A percentile compares a stretch with the other conserved stretches of the same genome.
These are phyloP conservation scores for Lasiurus borealis DNA, from an alignment of 2,113 vertebrate species.

Conservation along the genomic window DNA sequence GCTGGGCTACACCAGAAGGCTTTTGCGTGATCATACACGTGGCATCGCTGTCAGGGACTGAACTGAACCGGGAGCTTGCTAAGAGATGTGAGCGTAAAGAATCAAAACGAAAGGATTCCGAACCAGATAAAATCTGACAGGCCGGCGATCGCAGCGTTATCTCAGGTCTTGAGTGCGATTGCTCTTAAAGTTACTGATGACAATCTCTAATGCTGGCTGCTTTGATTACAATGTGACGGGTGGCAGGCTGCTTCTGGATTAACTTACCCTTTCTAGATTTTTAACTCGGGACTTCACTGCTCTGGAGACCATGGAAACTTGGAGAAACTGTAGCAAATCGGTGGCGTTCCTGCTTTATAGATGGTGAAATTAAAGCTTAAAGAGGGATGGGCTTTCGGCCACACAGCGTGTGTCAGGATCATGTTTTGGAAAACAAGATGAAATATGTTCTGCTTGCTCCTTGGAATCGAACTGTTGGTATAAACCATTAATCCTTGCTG, in stretches of 20 bases:
- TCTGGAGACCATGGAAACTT: background rate
- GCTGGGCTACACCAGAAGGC: background rate
- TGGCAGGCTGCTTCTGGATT: background rate
- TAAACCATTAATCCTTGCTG: conserved; percentile 49
- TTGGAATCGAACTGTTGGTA: conserved; percentile 6
- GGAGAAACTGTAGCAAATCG: conserved; percentile 47
- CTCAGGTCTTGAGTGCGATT: background rate
- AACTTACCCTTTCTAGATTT: background rate
- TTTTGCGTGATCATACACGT: background rate
- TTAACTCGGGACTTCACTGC: conserved; percentile 25
- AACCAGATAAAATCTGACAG: background rate
- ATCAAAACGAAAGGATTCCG: background rate
- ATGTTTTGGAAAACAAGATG: background rate
- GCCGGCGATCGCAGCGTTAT: background rate
- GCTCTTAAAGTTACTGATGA: background rate
- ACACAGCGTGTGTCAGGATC: background rate
- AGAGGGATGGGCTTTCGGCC: background rate
- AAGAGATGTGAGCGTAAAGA: background rate
- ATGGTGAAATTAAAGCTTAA: conserved; percentile 28
- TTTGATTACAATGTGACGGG: background rate
- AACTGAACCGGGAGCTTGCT: background rate
- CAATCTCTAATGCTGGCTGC: background rate
- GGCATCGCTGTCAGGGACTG: background rate
- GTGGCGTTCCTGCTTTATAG: background rate
- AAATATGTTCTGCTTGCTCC: background rate